These are phyloP conservation scores for Lichenostomus cassidix DNA, from an alignment of 2,113 vertebrate genomes.

Conservation along the genomic window DNA sequence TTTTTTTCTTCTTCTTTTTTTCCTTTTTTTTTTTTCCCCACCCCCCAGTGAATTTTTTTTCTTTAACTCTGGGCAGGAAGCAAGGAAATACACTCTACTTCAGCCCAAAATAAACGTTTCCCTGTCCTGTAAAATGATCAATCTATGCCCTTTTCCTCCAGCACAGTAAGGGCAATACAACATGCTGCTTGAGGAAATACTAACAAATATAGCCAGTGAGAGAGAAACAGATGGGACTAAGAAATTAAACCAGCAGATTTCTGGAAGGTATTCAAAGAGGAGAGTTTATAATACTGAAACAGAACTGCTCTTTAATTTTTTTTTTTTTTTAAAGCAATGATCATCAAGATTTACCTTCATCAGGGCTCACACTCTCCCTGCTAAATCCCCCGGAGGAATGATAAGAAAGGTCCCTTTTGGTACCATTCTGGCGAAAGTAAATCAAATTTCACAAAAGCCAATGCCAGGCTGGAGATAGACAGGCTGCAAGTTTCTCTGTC, in stretches of 20 bases:
- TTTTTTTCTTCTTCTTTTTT: background rate
- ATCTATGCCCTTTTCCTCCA: constrained; percentile 75
- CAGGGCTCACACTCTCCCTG: background rate
- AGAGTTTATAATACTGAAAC: constrained; percentile 73
- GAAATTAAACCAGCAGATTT: constrained; percentile 82
- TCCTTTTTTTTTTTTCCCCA: background rate
- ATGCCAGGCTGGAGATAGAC: constrained; percentile 74
- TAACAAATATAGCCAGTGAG: constrained; percentile 81
- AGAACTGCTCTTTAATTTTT: constrained; percentile 74
- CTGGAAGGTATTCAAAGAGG: constrained; percentile 76
- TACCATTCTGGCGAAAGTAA: constrained; percentile 61
- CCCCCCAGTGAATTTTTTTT: background rate
- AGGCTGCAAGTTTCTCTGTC: constrained; percentile 61
- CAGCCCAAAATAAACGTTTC: constrained; percentile 70
- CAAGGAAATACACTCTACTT: constrained; percentile 37
- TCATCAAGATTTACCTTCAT: constrained; percentile 56
- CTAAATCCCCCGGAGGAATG: constrained; percentile 42
- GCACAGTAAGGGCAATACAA: constrained; percentile 75
- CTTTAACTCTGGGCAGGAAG: constrained; percentile 59
- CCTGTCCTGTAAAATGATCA: constrained; percentile 78
- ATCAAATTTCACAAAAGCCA: constrained; percentile 71
- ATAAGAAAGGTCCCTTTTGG: constrained; percentile 72
- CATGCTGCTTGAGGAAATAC: constrained; percentile 81
- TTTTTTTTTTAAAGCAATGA: constrained; percentile 50
- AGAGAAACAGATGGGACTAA: constrained; percentile 82